A percentile compares a stretch with the other conserved stretches of the same genome.
Evolutionary conservation across 2,888 invertebrate species (phyloP).

Genomic region (Ochlodes sylvanus): DNA sequence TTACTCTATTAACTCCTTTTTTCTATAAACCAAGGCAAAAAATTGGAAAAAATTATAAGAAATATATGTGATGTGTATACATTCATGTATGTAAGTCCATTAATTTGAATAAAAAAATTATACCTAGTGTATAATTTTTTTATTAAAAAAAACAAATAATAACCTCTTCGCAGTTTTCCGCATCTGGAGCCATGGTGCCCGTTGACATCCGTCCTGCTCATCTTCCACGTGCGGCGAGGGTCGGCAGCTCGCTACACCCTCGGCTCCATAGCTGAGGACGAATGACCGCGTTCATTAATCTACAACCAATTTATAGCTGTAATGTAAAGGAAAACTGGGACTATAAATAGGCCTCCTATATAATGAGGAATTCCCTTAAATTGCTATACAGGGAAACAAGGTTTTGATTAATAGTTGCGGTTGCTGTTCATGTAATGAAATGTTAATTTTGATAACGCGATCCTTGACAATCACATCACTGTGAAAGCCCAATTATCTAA

Average conservation of each 20-base stretch:
- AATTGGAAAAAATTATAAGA: too few relatives aligned
- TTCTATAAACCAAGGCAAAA: too few relatives aligned
- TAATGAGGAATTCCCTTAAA: slow-evolving; percentile 50
- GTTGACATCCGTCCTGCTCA: slow-evolving; percentile 46
- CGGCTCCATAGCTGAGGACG: slow-evolving; percentile 46
- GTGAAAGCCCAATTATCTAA: too few relatives aligned
- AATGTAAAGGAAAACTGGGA: slow-evolving; percentile 44
- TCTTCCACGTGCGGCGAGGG: slow-evolving; percentile 42
- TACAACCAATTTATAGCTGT: slow-evolving; percentile 42
- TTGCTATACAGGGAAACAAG: slow-evolving; percentile 42
- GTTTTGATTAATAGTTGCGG: slow-evolving; percentile 44
- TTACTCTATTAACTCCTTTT: too few relatives aligned
- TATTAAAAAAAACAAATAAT: background rate
- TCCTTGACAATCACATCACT: too few relatives aligned
- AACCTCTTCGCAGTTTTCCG: slow-evolving; percentile 61
- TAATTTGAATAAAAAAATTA: too few relatives aligned
- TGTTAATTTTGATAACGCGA: background rate
- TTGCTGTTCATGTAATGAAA: slow-evolving; percentile 32
- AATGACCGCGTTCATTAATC: slow-evolving; percentile 39
- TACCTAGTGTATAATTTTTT: too few relatives aligned
- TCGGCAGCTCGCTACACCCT: slow-evolving; percentile 19
- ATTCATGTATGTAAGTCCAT: too few relatives aligned
- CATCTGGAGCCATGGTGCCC: slow-evolving; percentile 63
- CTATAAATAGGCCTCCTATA: slow-evolving; percentile 33
- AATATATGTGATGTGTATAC: too few relatives aligned